Evolutionary conservation across 2,888 invertebrate species (phyloP), one percentile per base, ranked within the genome.

Genomic region (Petrolisthes manimaculis): DNA sequence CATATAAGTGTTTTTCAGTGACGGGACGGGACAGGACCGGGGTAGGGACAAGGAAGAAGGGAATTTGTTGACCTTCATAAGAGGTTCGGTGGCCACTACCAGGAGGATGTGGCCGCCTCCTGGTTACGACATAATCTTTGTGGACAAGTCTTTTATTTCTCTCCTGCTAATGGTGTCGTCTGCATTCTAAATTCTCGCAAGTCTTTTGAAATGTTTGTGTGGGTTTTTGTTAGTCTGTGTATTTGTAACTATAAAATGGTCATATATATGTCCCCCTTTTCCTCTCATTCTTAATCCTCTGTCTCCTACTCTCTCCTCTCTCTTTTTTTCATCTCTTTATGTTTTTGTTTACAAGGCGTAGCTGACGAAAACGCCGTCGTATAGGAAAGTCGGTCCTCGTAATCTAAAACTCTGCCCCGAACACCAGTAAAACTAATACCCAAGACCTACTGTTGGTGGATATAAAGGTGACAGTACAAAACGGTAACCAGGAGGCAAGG

Each of bases 1-100:
- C 77, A 9, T 37, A 77, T 51, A 77, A 77, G 77, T 77, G 77
- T 77, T 14, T 77, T 77, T 14, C n/a, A 77, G 78, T 51, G 51
- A 78, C 37, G 5, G 78, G 37, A 61, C 18, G 61, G 61, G 61
- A 61, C 61, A 61, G 61, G 18, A 18, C 9, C 61, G 74, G 74
- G 74, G n/a, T n/a, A 1, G 74, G 74, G 8, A 74, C 9, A 9
- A 74, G 74, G 77, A n/a, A n/a, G 77, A n/a, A n/a, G 77, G 77
- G 77, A 51, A 51, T 37, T 53, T 77, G 53, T 77, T 77, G 77
- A 77, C 51, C 24, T 77, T 77, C n/a, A 9, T 77, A 77, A 77
- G 77, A 5, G 77, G 77, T n/a, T 77, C n/a, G 77, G 51, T 77
- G 77, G 53, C 77, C 77, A 51, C 77, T 18, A 37, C 37, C 37